Conservation (phyloP, 92 coral and sea anemone genomes). For the Phymanthus crucifer region DNA sequence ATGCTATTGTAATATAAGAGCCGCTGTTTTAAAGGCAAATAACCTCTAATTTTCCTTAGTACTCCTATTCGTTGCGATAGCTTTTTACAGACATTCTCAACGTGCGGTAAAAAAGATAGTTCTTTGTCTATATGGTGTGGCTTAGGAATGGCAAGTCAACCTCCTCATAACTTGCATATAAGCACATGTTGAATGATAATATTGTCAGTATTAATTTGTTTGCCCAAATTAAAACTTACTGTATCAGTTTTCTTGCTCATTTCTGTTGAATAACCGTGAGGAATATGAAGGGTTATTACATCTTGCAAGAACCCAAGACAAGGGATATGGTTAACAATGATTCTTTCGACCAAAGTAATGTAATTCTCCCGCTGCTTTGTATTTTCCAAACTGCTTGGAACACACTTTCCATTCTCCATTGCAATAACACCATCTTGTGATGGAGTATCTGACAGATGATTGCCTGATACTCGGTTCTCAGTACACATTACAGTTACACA, state of each 20-base stretch:
- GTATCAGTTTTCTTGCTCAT: slow-evolving; percentile 55
- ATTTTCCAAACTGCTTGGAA: slow-evolving; percentile 40
- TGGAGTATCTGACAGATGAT: no score
- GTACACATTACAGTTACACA: no score
- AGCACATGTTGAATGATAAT: neutral
- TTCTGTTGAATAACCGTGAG: slow-evolving; percentile 53
- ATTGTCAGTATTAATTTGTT: neutral
- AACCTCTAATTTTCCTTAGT: no score
- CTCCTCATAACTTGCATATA: neutral
- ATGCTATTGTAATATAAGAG: no score
- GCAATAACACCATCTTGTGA: no score
- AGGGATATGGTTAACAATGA: slow-evolving; percentile 40
- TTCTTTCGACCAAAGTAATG: slow-evolving; percentile 55
- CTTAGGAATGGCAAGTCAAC: neutral
- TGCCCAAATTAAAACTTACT: slow-evolving; percentile 37
- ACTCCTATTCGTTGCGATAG: no score
- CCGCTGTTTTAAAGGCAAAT: no score
- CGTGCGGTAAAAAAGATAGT: no score
- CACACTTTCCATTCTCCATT: no score
- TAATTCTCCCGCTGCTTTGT: slow-evolving; percentile 57
- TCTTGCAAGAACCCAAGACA: slow-evolving; percentile 37
- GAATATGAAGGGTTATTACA: slow-evolving; percentile 41
- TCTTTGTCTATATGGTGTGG: neutral
- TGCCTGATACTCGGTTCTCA: no score
- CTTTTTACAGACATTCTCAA: no score